phyloP scores from a whole-genome alignment of 53 echinoderm and acorn worm species.

The Antedon mediterranea region DNA sequence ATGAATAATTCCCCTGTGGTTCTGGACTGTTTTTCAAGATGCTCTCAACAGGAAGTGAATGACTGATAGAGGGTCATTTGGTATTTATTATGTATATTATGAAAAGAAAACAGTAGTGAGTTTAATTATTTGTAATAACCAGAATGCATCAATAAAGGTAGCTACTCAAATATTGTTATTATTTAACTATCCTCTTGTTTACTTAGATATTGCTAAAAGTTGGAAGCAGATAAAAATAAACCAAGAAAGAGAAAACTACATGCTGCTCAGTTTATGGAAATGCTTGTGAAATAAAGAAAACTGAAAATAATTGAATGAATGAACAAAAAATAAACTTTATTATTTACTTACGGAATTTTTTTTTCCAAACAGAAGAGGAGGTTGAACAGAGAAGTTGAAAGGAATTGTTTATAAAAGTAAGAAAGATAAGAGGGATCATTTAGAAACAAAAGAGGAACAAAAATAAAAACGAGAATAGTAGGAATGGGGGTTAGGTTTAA shows the following conservation, averaged over 20 bases:
- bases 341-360: not conserved
- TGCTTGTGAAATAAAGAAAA: not conserved
- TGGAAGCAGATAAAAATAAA: not conserved
- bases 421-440: not conserved
- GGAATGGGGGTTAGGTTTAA: not conserved
- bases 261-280: not conserved
- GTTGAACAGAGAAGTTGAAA: slow-evolving; percentile 1
- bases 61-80: no score
- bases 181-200: not conserved
- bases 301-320: not conserved
- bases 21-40: no score
- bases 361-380: not conserved
- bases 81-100: no score
- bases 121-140: no score
- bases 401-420: not conserved
- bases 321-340: not conserved
- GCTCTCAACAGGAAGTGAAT: no score
- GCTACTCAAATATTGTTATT: not conserved
- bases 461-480: not conserved
- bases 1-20: no score
- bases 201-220: not conserved
- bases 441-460: not conserved
- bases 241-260: not conserved
- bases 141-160: no score
- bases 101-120: no score